Evolutionary conservation across 2,113 vertebrate species (phyloP).

Genomic region (Platysteira castanea): DNA sequence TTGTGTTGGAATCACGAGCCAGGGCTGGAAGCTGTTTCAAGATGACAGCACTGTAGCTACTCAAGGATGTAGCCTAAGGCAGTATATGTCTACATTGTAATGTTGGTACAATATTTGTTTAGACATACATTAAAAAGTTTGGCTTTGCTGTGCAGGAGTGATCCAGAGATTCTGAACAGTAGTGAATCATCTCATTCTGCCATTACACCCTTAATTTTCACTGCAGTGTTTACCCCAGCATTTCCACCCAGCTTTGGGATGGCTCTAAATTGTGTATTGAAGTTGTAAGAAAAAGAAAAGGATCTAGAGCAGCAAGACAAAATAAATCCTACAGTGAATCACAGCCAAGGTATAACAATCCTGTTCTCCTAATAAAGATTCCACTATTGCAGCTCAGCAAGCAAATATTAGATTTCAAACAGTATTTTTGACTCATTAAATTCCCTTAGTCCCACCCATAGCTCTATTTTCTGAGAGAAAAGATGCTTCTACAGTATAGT

Average conservation of each 20-base stretch:
- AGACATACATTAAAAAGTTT: neutral
- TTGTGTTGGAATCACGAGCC: neutral
- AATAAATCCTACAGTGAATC: neutral
- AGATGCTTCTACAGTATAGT: neutral
- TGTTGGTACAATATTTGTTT: neutral
- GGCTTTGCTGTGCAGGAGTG: neutral
- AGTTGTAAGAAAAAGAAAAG: neutral
- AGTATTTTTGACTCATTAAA: neutral
- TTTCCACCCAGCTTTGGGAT: neutral
- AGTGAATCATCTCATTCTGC: neutral
- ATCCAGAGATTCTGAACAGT: neutral
- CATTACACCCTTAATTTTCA: neutral
- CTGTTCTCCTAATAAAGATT: neutral
- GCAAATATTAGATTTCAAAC: neutral
- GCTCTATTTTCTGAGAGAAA: neutral
- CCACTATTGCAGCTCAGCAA: neutral
- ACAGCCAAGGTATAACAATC: neutral
- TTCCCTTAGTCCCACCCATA: neutral
- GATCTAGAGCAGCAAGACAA: neutral
- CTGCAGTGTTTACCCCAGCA: neutral
- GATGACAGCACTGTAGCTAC: neutral
- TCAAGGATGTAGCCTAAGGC: neutral
- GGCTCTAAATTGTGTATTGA: neutral
- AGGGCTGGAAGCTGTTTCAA: neutral
- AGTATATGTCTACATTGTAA: neutral